A percentile compares a stretch with the other conserved stretches of the same genome.
These are phyloP conservation scores for Entomobrya proxima DNA, from an alignment of 2,888 invertebrate genomes.

Conservation along the genomic window DNA sequence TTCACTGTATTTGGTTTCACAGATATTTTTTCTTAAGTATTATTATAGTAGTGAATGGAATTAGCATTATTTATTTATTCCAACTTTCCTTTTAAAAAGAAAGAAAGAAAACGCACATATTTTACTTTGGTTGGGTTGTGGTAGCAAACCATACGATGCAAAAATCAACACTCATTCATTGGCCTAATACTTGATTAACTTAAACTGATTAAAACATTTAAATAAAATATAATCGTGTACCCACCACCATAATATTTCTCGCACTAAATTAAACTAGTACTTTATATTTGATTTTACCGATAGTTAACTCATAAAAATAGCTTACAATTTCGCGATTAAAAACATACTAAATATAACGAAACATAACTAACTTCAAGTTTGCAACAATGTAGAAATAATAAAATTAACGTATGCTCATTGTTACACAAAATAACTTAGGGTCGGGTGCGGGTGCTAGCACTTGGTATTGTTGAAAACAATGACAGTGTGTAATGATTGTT, in stretches of 20 bases:
- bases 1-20: constrained; percentile 12
- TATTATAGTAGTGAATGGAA: background rate
- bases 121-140: constrained; percentile 25
- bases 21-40: constrained; percentile 31
- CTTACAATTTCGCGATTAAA: background rate
- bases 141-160: background rate
- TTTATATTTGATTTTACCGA: background rate
- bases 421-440: background rate
- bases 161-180: background rate
- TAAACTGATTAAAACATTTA: too few species aligned
- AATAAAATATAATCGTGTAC: background rate
- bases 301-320: constrained; percentile 26
- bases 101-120: background rate
- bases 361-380: constrained; percentile 19
- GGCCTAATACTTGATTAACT: too few species aligned
- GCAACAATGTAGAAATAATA: background rate
- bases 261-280: background rate
- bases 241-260: constrained; percentile 25
- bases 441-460: background rate
- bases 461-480: background rate
- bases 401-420: background rate
- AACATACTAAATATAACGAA: constrained; percentile 1
- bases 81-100: background rate
- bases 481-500: background rate
- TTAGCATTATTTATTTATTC: constrained; percentile 8